phyloP scores from a whole-genome alignment of 37 sponge, comb jelly and placozoan genomes.

The Crambe crambe region DNA sequence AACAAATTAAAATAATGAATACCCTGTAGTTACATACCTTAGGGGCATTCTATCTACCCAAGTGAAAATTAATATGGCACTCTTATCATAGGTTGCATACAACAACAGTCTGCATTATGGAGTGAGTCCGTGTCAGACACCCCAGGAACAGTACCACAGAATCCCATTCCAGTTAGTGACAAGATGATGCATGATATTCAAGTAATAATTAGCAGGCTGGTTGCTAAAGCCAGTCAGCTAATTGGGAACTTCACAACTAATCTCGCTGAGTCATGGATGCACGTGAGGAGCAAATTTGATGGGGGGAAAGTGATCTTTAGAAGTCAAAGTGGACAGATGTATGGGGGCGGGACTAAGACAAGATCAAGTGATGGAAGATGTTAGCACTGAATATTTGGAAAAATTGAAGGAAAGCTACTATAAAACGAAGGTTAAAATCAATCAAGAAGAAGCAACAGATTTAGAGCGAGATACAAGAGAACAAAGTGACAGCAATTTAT shows the following conservation, averaged over 20 bases:
- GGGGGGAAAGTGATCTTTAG: slow-evolving; percentile 48
- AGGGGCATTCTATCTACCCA: too few species aligned
- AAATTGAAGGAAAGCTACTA: too few species aligned
- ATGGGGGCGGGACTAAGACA: slow-evolving; percentile 32
- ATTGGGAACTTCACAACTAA: slow-evolving; percentile 51
- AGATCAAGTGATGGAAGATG: background rate
- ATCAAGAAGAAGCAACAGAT: too few species aligned
- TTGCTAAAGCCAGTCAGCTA: slow-evolving; percentile 31
- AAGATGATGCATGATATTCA: slow-evolving; percentile 30
- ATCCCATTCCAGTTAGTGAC: too few species aligned
- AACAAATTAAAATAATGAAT: too few species aligned
- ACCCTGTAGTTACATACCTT: too few species aligned
- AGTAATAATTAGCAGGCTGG: slow-evolving; percentile 7
- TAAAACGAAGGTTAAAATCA: too few species aligned
- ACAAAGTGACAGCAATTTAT: slow-evolving; percentile 25
- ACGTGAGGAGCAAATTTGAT: slow-evolving; percentile 46
- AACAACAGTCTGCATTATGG: too few species aligned
- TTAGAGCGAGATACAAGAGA: background rate
- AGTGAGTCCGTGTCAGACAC: background rate
- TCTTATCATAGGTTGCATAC: too few species aligned
- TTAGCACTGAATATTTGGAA: too few species aligned
- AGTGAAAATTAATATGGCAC: too few species aligned
- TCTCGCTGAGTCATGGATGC: slow-evolving; percentile 54
- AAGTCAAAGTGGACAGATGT: slow-evolving; percentile 32
- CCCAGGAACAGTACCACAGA: background rate